phyloP scores from a whole-genome alignment of 2,797 vertebrate species.

The Aulostomus chinensis region DNA sequence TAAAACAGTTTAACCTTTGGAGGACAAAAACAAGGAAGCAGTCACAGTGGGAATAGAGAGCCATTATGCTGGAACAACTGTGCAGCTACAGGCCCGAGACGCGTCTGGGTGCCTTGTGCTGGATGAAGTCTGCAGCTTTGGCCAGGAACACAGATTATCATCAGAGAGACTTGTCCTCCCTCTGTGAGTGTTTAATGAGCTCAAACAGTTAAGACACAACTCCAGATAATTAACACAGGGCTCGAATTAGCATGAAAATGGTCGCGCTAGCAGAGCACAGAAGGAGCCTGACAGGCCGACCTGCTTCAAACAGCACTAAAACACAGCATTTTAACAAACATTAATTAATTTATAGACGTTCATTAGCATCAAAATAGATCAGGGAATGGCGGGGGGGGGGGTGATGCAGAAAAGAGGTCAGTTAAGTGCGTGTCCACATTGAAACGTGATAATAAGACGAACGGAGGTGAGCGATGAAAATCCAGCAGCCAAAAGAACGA shows the following conservation, averaged over 20 bases:
- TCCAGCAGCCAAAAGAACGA: background rate
- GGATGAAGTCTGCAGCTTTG: slow-evolving; percentile 27
- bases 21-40: slow-evolving; percentile 14
- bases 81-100: slow-evolving; percentile 16
- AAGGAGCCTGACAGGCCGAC: slow-evolving; percentile 53
- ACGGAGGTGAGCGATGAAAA: slow-evolving; percentile 1
- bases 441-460: too few relatives aligned
- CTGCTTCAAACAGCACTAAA: slow-evolving; percentile 30
- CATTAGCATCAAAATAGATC: slow-evolving; percentile 67
- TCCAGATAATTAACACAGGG: slow-evolving; percentile 63
- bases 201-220: slow-evolving; percentile 60
- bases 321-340: slow-evolving; percentile 23
- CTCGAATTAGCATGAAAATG: slow-evolving; percentile 73
- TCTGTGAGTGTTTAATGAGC: slow-evolving; percentile 58
- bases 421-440: too few relatives aligned
- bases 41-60: slow-evolving; percentile 3
- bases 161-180: slow-evolving; percentile 52
- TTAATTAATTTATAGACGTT: slow-evolving; percentile 36
- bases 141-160: slow-evolving; percentile 41
- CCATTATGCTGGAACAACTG: slow-evolving; percentile 13
- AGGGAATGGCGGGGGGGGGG: slow-evolving; percentile 16
- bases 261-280: slow-evolving; percentile 41
- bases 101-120: slow-evolving; percentile 25
- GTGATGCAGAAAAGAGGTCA: slow-evolving; percentile 5
- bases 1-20: too few relatives aligned